Base-by-base conservation (phyloP, 2,113 vertebrate species). In the Oncorhynchus nerka region DNA sequence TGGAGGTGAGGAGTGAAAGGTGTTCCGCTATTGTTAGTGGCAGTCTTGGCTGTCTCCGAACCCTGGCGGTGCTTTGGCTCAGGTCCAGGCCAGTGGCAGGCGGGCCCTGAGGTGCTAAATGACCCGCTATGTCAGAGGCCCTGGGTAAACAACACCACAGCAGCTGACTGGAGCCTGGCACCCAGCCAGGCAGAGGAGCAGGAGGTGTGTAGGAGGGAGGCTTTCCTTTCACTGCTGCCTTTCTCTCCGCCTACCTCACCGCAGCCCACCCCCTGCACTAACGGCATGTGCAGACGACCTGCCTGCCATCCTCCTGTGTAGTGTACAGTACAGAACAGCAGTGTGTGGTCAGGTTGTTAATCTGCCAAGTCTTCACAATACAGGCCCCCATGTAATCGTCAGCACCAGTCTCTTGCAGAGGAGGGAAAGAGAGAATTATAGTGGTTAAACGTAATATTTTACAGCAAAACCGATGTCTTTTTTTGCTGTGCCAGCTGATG, bases 61-160 rank as follows among this genome's bases (percentile, higher is more conserved):
- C 39, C 69, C 51, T 77, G 68, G 71, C 22, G 67, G 78, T 80
- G 81, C 66, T 79, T 88, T 90, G 92, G 92, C 90, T 79, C 69
- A 73, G 78, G 51, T 89, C 91, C 92, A 90, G 83, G 3, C 75
- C 79, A 65, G 75, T 83, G 88, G 87, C 84, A 68, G 75, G 51
- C 51, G 16, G 51, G 61, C 71, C 80, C 65, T 75, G 71, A 88
- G 81, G 87, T 84, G 87, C 86, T 86, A 88, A 90, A 85, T 91
- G 88, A 87, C 83, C 86, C 82, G 89, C 82, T 89, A 86, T 92
- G 91, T 91, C 89, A 91, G 85, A 78, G 82, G 81, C 88, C 83
- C 79, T 80, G 74, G 79, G 84, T 92, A 89, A 91, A 91, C 85
- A 81, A 55, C 51, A 55, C 13, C 51, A 7, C 82, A 61, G 76